Evolutionary conservation across 2,888 invertebrate species (phyloP).

Genomic region (Troglohyphantes excavatus): DNA sequence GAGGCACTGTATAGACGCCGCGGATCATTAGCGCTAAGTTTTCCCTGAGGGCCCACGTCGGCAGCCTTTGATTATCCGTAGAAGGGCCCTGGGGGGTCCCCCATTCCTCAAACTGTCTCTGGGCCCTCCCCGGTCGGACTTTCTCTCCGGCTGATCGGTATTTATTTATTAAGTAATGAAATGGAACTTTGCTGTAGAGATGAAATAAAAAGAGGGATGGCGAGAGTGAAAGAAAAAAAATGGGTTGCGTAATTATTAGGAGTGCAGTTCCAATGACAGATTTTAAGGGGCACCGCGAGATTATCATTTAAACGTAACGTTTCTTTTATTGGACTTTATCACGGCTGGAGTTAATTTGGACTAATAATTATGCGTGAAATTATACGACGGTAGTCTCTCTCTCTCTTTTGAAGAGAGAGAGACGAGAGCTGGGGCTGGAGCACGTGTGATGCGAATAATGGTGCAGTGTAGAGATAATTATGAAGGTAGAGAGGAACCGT

Average conservation of each 20-base stretch:
- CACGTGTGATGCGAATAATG: not conserved
- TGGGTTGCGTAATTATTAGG: not conserved
- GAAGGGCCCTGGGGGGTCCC: constrained; percentile 31
- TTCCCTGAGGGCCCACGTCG: constrained; percentile 46
- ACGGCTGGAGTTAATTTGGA: not conserved
- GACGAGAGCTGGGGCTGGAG: no score
- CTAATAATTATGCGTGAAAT: not conserved
- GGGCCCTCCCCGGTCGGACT: not conserved
- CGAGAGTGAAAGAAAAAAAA: not conserved
- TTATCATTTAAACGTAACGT: not conserved
- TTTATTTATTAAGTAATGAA: constrained; percentile 67
- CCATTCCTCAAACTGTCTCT: constrained; percentile 54
- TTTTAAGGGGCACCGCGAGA: not conserved
- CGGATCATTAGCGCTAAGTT: constrained; percentile 62
- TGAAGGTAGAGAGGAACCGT: not conserved
- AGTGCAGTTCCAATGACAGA: not conserved
- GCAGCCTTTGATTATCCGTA: constrained; percentile 70
- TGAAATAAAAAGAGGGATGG: not conserved
- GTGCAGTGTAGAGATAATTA: not conserved
- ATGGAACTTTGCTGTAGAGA: constrained; percentile 4
- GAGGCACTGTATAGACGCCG: not conserved
- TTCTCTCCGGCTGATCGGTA: constrained; percentile 13
- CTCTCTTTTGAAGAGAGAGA: no score
- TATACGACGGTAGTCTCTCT: not conserved
- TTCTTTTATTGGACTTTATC: constrained; percentile 2